These are phyloP conservation scores for Ceyx melanurus DNA, from an alignment of 2,113 vertebrate genomes.

Conservation along the genomic window DNA sequence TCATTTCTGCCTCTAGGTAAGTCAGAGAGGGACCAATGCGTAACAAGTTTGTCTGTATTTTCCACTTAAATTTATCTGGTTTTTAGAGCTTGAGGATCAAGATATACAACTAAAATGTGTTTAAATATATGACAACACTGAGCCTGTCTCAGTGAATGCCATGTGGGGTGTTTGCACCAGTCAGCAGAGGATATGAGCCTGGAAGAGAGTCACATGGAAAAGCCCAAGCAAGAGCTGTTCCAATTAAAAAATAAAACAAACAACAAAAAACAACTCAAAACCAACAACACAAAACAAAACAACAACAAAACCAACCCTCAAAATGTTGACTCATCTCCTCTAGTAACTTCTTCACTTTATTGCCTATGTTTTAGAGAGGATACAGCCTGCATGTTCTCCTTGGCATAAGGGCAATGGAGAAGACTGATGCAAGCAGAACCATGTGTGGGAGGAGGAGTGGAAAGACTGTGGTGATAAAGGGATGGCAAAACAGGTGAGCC, in stretches of 20 bases:
- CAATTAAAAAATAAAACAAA: background rate
- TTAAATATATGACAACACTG: background rate
- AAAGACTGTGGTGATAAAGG: background rate
- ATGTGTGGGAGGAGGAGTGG: background rate
- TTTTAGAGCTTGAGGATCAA: background rate
- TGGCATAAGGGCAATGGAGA: background rate
- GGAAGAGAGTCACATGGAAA: background rate
- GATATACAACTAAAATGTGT: background rate
- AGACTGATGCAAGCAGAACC: background rate
- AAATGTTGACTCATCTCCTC: background rate
- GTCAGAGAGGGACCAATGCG: background rate
- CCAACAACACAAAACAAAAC: background rate
- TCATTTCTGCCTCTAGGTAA: background rate
- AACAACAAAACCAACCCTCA: background rate
- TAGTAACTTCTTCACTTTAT: background rate
- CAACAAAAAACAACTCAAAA: too few relatives aligned
- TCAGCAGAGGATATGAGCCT: background rate
- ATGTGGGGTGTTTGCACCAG: background rate
- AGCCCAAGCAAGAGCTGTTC: background rate
- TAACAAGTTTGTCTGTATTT: background rate
- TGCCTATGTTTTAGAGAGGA: background rate
- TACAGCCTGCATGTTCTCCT: background rate
- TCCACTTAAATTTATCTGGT: background rate
- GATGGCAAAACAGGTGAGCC: background rate
- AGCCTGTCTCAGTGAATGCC: background rate